These are phyloP conservation scores for Pseudomyrmex gracilis DNA, from an alignment of 1,140 invertebrate genomes.

Conservation along the genomic window DNA sequence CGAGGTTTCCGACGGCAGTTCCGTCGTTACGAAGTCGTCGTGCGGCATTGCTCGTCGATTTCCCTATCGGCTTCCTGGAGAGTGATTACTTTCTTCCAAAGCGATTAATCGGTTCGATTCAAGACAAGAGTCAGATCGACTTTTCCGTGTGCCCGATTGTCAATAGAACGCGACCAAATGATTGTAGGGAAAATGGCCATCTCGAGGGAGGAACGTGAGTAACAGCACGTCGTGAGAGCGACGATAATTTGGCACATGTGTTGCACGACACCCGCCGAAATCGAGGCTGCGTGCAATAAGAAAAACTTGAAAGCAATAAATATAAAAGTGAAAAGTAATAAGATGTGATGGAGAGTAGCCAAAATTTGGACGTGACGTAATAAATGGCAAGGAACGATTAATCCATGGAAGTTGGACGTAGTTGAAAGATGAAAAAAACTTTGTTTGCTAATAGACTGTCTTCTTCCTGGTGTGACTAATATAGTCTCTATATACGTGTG, in stretches of 20 bases:
- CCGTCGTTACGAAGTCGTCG: slow-evolving; percentile 45
- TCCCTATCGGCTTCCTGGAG: slow-evolving; percentile 15
- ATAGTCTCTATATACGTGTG: not conserved
- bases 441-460: too few relatives aligned
- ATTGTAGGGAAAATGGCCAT: slow-evolving; percentile 74
- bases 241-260: slow-evolving; percentile 24
- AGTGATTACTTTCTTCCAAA: not conserved
- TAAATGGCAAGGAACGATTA: not conserved
- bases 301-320: not conserved
- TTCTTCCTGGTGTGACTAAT: not conserved
- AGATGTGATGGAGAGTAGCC: not conserved
- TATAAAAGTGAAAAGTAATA: slow-evolving; percentile 3
- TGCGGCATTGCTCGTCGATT: slow-evolving; percentile 30
- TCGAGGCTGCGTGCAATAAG: not conserved
- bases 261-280: not conserved
- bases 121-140: too few relatives aligned
- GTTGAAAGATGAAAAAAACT: too few relatives aligned
- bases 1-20: slow-evolving; percentile 54
- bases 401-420: not conserved
- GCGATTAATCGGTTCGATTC: not conserved
- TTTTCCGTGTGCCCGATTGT: slow-evolving; percentile 12
- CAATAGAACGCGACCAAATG: not conserved
- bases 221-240: slow-evolving; percentile 11
- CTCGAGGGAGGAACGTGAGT: slow-evolving; percentile 82
- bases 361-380: not conserved